Evolutionary conservation across 37 sponge, comb jelly and placozoan genomes (phyloP), one percentile per base, ranked within the genome.

Genomic region (Mnemiopsis leidyi): DNA sequence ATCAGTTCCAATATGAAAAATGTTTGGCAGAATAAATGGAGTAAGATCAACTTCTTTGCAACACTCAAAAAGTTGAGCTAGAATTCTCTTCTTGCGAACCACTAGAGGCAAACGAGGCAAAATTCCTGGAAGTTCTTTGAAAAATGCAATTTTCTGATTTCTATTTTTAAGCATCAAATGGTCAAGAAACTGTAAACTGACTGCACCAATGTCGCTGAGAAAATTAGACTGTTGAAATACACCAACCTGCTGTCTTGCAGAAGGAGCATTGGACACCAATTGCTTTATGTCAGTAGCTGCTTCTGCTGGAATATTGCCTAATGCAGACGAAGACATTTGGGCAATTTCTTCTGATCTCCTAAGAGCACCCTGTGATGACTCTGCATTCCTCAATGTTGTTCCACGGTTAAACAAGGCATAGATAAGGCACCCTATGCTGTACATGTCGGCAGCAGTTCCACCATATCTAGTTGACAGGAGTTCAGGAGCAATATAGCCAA

Each of bases 11-110:
- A 85, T 85, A 38, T 85, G 35, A 23, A 85, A 85, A 2, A 85
- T 40, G 36, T 38, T 85, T 21, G 90, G 90, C 36, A 85, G 39
- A 85, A 85, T 39, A 38, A 85, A 85, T n/a, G 90, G 90, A 85
- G 39, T 85, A 7, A 85, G 40, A 38, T 85, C 90, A 40, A 85
- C 67, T 39, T 85, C 90, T 40, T 85, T 85, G 39, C 90, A 38
- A 18, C 67, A 85, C 61, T 85, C 90, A 38, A 85, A 85, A 18
- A 85, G 30, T 28, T 85, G 90, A 21, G 67, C 25, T 5, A 38
- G 30, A n/a, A 85, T 38, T n/a, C 90, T 18, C 35, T 32, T 32
- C 39, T 85, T 85, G 36, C 35, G 31, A 48, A 85, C 90, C 31
- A 39, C 67, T 26, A 32, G 26, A 28, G 90, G 35, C 30, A 85